These are phyloP conservation scores for Grammomys surdaster DNA, from an alignment of 2,113 vertebrate genomes.

Conservation along the genomic window DNA sequence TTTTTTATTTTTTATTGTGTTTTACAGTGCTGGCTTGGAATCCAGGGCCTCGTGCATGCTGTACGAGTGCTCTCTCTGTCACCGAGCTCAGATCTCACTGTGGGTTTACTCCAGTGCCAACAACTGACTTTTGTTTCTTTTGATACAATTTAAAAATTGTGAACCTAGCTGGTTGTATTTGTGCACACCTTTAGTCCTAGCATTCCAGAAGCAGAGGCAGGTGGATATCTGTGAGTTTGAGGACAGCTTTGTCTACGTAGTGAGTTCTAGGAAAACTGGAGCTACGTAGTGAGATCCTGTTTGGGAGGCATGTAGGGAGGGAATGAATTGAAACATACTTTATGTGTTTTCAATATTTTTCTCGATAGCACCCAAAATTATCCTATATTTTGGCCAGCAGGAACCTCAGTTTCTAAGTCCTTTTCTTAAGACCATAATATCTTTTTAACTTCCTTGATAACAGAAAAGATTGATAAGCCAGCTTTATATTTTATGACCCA, in stretches of 20 bases:
- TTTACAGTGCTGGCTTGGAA: background rate
- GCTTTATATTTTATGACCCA: background rate
- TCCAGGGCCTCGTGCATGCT: background rate
- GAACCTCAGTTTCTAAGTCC: background rate
- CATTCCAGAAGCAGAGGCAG: background rate
- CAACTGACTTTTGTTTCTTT: slow-evolving; percentile 5
- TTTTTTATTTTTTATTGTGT: background rate
- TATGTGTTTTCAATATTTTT: slow-evolving; percentile 20
- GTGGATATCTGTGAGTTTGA: background rate
- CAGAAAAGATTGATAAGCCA: background rate
- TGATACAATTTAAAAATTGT: slow-evolving; percentile 22
- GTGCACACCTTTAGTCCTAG: background rate
- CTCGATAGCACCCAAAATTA: background rate
- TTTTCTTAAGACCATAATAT: slow-evolving; percentile 7
- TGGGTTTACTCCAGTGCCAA: background rate
- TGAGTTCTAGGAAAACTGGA: background rate
- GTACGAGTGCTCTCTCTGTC: background rate
- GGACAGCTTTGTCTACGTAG: background rate
- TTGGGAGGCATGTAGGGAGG: too few species aligned
- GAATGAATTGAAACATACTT: slow-evolving; percentile 5
- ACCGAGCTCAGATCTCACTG: background rate
- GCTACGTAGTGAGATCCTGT: background rate
- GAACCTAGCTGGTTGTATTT: background rate
- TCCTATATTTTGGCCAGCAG: background rate
- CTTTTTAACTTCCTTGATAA: background rate